Evolutionary conservation across 2,888 invertebrate species (phyloP), one percentile per base, ranked within the genome.

Genomic region (Nesidiocoris tenuis): DNA sequence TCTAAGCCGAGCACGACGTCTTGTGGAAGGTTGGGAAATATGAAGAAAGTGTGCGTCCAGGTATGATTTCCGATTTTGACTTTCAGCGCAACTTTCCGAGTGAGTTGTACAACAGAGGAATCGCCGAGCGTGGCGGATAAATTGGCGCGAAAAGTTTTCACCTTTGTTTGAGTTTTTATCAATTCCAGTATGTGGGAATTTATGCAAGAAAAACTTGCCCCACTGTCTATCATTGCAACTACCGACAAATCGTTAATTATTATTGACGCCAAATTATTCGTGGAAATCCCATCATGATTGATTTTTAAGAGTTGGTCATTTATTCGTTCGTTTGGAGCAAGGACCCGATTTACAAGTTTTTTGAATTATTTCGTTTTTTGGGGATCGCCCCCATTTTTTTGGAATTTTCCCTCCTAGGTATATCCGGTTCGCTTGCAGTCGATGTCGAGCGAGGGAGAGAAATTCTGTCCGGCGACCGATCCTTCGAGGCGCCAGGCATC

Each of bases 211-310:
- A 70, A 59, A 23, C 23, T 21, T 2, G 70, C 57, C 1, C 70
- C 70, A 21, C 59, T 24, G 25, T 70, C 70, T 19, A 70, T 61
- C 70, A 70, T 67, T 1, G 23, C 67, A 19, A n/a, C 18, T 19
- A 23, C 2, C 7, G 19, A 19, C 21, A 17, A 2, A 12, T n/a
- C 55, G 1, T 39, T 39, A 5, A 66, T 25, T n/a, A 22, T 7
- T 1, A 68, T 22, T 1, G 2, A 3, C 1, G 66, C 39, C 21
- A 68, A 21, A 17, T 66, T 66, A 16, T 66, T 63, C 3, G 63
- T 3, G 21, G 3, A n/a, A n/a, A n/a, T 3, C 12, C 12, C 39
- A 3, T 12, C 12, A 3, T 39, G 3, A 7, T 39, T 7, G 12
- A 7, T 39, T 39, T 12, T 7, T 7, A 7, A 39, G 39, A 9